Evolutionary conservation across 2,888 invertebrate species (phyloP).

Genomic region (Lochmaea capreae): DNA sequence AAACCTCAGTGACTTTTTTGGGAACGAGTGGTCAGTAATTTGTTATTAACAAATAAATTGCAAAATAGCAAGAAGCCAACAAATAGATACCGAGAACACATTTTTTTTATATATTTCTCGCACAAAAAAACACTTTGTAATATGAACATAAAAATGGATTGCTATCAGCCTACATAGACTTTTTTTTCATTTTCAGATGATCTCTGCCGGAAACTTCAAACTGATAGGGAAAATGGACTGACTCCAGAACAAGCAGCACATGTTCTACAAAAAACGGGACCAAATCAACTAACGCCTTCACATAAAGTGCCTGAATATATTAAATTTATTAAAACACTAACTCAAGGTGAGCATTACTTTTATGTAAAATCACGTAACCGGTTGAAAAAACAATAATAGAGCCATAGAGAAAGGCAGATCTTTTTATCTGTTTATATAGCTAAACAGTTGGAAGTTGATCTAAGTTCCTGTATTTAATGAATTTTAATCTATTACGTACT

Average conservation of each 20-base stretch:
- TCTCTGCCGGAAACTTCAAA: constrained; percentile 61
- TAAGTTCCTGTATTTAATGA: too few species aligned
- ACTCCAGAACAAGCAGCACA: constrained; percentile 70
- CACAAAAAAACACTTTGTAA: too few species aligned
- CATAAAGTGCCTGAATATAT: constrained; percentile 78
- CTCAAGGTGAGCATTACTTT: constrained; percentile 53
- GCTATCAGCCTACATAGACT: neutral
- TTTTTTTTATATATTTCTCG: too few species aligned
- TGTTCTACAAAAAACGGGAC: constrained; percentile 72
- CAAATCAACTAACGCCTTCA: constrained; percentile 80
- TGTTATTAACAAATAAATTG: too few species aligned
- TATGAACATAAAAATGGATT: neutral
- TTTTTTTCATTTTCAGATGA: constrained; percentile 55
- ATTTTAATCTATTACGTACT: too few species aligned
- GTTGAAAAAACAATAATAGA: neutral
- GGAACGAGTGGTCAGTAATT: too few species aligned
- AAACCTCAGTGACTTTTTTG: too few species aligned
- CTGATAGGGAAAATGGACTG: constrained; percentile 69
- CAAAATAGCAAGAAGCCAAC: too few species aligned
- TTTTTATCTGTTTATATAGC: too few species aligned
- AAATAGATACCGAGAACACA: too few species aligned
- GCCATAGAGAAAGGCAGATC: too few species aligned
- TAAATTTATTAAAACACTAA: constrained; percentile 70
- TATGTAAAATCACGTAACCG: neutral
- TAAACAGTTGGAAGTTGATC: too few species aligned